Evolutionary conservation across 2,888 invertebrate species (phyloP).

Genomic region (Aporophyla nigra): DNA sequence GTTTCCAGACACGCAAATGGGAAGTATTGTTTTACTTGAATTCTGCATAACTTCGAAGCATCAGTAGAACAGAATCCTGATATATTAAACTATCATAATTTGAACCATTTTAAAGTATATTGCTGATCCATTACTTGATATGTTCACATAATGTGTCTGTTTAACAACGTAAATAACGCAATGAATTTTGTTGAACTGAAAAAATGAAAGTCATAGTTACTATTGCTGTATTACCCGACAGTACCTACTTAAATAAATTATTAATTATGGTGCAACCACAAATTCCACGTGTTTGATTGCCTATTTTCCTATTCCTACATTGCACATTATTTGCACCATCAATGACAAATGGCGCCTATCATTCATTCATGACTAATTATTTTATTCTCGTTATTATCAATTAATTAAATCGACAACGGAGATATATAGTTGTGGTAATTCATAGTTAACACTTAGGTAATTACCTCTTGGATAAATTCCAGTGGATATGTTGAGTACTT

Average conservation of each 20-base stretch:
- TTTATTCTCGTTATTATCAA: conserved; percentile 5
- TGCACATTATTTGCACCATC: conserved; percentile 12
- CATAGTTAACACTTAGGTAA: conserved; percentile 13
- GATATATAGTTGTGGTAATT: background rate
- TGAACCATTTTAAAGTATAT: too few relatives aligned
- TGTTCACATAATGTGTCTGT: too few relatives aligned
- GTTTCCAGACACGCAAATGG: background rate
- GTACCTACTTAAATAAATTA: background rate
- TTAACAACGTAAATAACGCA: too few relatives aligned
- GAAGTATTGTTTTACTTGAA: background rate
- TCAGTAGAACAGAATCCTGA: too few relatives aligned
- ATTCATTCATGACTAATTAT: conserved; percentile 11
- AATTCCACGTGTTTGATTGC: background rate
- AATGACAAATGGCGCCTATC: conserved; percentile 4
- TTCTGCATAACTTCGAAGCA: background rate
- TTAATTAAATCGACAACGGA: conserved; percentile 4
- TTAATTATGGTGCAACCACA: background rate
- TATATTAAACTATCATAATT: too few relatives aligned
- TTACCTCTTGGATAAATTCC: conserved; percentile 94
- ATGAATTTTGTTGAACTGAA: too few relatives aligned
- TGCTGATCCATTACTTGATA: too few relatives aligned
- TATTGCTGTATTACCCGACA: too few relatives aligned
- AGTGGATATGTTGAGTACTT: conserved; percentile 96
- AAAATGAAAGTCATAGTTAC: too few relatives aligned
- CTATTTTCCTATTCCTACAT: background rate